These are phyloP conservation scores for Callopanchax toddi DNA, from an alignment of 2,113 vertebrate genomes.

Conservation along the genomic window DNA sequence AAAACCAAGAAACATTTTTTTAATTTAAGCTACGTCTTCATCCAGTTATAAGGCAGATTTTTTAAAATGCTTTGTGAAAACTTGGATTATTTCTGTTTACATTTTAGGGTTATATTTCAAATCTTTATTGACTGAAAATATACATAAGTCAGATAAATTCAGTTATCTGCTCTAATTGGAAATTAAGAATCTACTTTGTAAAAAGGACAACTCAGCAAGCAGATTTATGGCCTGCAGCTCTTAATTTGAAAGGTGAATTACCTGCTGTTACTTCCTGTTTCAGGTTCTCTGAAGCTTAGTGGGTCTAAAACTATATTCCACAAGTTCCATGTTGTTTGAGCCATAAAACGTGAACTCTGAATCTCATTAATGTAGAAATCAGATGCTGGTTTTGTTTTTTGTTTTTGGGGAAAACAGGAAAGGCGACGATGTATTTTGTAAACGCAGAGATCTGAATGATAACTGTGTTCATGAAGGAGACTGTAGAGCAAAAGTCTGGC, in stretches of 20 bases:
- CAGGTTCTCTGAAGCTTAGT: not conserved
- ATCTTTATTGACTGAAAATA: too few relatives aligned
- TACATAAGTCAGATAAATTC: too few relatives aligned
- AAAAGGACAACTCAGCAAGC: too few relatives aligned
- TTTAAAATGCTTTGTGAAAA: not conserved
- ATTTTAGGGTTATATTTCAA: too few relatives aligned
- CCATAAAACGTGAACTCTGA: conserved; percentile 18
- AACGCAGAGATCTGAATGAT: conserved; percentile 7
- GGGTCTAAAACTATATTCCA: not conserved
- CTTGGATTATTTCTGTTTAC: not conserved
- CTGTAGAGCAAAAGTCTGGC: not conserved
- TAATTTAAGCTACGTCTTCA: conserved; percentile 11
- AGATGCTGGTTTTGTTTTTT: conserved; percentile 5
- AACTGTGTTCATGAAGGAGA: conserved; percentile 15
- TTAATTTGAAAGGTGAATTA: not conserved
- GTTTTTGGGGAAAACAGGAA: too few relatives aligned
- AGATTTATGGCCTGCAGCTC: conserved; percentile 7
- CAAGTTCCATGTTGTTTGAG: conserved; percentile 29
- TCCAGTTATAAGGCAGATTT: not conserved
- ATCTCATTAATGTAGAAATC: conserved; percentile 1
- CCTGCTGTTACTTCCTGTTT: not conserved
- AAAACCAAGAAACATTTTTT: not conserved
- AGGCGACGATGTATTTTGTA: not conserved
- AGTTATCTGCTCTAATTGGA: too few relatives aligned
- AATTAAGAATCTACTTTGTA: not conserved